Evolutionary conservation across 1,140 invertebrate species (phyloP), one percentile per base, ranked within the genome.

Genomic region (Lepidurus packardi): DNA sequence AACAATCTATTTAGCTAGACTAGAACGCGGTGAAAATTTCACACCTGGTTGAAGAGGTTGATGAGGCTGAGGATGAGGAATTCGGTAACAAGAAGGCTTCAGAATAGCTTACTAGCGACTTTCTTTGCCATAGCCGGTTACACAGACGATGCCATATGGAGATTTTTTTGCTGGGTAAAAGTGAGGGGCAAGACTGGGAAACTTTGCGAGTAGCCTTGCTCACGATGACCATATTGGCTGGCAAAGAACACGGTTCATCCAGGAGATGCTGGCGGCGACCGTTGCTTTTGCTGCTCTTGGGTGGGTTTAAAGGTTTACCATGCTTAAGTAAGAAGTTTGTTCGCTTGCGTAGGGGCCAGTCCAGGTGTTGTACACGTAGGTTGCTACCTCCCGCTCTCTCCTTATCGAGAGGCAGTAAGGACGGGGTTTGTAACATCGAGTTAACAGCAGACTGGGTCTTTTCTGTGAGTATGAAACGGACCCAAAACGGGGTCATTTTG

Each of bases 161-260:
- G 53, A n/a, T 13, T 65, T 65, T 65, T 16, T 65, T 65, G 6
- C 6, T 65, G 16, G 53, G 9, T 65, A 65, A 13, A 9, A 65
- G 53, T 65, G 53, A 65, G 53, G 53, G 53, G 13, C 53, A 65
- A 65, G 53, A 65, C 53, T 65, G 53, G 16, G 53, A 65, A 16
- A 65, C 16, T 65, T 65, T 65, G 53, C 53, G 53, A 65, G 16
- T 65, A 65, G 53, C 53, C 21, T 65, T 65, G 13, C 13, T 65
- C 53, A 65, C 53, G n/a, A 65, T 65, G 16, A 65, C 53, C 53
- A 65, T 65, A n/a, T 65, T 21, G 53, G 53, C 53, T 65, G n/a
- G 13, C 16, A 65, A 65, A 21, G 16, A 7, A 65, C 53, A 65
- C 53, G 16, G 13, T 13, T 65, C 21, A 65, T 65, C 16, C 6